These are phyloP conservation scores for Tethea ocularis DNA, from an alignment of 2,888 invertebrate genomes.

Conservation along the genomic window DNA sequence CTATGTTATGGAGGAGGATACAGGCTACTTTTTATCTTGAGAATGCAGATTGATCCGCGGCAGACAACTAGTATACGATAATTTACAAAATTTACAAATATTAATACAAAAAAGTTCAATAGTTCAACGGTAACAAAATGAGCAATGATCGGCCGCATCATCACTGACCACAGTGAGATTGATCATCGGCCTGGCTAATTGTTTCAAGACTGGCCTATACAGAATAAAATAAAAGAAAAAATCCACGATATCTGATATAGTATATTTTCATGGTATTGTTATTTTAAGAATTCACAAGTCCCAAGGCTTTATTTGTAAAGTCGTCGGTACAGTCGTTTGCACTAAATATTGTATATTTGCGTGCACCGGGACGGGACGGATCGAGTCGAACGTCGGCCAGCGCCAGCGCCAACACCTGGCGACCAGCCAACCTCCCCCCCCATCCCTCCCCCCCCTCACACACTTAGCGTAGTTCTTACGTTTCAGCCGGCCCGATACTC, in stretches of 20 bases:
- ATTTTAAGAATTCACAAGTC: neutral
- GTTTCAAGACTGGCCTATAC: no score
- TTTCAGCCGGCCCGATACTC: slow-evolving; percentile 13
- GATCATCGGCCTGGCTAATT: no score
- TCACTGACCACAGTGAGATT: no score
- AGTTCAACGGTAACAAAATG: no score
- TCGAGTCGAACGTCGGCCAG: neutral
- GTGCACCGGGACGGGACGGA: neutral
- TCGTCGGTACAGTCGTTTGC: neutral
- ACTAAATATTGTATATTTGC: neutral
- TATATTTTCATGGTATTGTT: neutral
- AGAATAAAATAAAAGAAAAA: neutral
- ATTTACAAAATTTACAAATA: no score
- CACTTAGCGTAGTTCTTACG: neutral
- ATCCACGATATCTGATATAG: neutral
- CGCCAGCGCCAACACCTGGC: slow-evolving; percentile 4
- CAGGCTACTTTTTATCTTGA: no score
- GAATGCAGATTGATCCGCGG: no score
- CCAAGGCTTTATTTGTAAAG: neutral
- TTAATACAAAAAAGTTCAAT: no score
- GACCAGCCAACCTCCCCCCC: neutral
- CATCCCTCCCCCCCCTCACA: neutral
- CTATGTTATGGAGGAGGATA: no score
- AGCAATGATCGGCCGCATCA: no score
- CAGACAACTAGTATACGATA: no score